These are phyloP conservation scores for Pammene aurita DNA, from an alignment of 2,888 invertebrate species.

Conservation along the genomic window DNA sequence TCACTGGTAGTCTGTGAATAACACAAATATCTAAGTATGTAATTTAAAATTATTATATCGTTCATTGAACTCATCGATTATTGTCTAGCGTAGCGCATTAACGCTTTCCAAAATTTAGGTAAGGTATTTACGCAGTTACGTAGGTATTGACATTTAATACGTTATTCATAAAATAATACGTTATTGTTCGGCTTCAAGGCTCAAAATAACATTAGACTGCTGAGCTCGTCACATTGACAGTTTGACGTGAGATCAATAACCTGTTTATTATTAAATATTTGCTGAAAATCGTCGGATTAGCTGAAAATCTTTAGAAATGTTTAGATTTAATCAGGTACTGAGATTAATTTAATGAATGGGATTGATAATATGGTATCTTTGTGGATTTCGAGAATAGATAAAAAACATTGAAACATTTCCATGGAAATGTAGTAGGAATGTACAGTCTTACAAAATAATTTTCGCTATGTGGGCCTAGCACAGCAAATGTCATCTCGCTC, in stretches of 20 bases:
- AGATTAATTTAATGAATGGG: too few relatives aligned
- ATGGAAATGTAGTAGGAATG: too few relatives aligned
- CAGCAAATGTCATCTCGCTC: too few relatives aligned
- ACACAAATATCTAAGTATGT: too few relatives aligned
- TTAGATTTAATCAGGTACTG: too few relatives aligned
- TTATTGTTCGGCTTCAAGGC: background rate
- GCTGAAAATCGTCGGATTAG: background rate
- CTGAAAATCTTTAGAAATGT: background rate
- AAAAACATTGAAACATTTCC: too few relatives aligned
- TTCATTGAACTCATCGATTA: slow-evolving; percentile 12
- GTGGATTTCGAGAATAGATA: too few relatives aligned
- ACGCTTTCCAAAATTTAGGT: background rate
- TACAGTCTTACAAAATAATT: too few relatives aligned
- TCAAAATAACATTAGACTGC: background rate
- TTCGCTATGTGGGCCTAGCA: too few relatives aligned
- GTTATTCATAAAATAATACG: background rate
- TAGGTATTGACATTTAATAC: slow-evolving; percentile 14
- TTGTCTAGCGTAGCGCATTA: slow-evolving; percentile 10
- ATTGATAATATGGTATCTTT: too few relatives aligned
- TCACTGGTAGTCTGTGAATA: too few relatives aligned
- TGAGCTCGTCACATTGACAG: slow-evolving; percentile 3
- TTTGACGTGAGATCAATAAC: slow-evolving; percentile 4
- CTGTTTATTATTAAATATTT: background rate
- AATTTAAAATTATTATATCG: too few relatives aligned
- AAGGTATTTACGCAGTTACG: background rate